A percentile compares a stretch with the other conserved stretches of the same genome.
phyloP scores from a whole-genome alignment of 2,113 vertebrate genomes.

The Orycteropus afer region DNA sequence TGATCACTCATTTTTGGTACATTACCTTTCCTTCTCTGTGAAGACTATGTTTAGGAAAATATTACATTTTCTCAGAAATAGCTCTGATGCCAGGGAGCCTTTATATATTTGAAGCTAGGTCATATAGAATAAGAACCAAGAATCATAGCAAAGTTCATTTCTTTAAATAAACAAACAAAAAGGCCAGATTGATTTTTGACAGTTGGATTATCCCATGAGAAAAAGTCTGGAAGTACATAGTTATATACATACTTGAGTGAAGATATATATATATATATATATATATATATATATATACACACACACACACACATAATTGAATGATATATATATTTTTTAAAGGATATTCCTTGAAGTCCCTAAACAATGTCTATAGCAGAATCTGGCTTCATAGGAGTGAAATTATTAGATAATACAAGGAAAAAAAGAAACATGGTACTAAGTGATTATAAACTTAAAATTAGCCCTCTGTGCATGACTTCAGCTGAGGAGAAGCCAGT shows the following conservation, averaged over 20 bases:
- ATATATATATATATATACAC: too few species aligned
- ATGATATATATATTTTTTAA: not conserved
- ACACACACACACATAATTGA: too few species aligned
- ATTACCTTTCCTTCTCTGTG: too few species aligned
- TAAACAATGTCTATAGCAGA: not conserved
- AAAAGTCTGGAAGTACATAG: not conserved
- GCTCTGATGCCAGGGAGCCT: not conserved
- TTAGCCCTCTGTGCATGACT: not conserved
- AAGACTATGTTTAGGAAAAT: not conserved
- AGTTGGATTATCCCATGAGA: not conserved
- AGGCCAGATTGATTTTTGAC: not conserved
- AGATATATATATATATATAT: too few species aligned
- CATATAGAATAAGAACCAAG: not conserved
- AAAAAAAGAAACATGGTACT: not conserved
- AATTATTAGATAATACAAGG: not conserved
- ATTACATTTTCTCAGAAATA: not conserved
- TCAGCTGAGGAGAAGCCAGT: rapidly evolving
- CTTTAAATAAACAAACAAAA: not conserved
- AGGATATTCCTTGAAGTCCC: not conserved
- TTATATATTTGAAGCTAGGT: not conserved
- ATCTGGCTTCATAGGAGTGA: slow-evolving; percentile 20
- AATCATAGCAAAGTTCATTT: not conserved
- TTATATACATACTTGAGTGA: too few species aligned
- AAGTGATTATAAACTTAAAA: not conserved
- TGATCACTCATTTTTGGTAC: too few species aligned